Base-by-base conservation (phyloP, 2,888 invertebrate genomes). In the Synergus laeviventris region DNA sequence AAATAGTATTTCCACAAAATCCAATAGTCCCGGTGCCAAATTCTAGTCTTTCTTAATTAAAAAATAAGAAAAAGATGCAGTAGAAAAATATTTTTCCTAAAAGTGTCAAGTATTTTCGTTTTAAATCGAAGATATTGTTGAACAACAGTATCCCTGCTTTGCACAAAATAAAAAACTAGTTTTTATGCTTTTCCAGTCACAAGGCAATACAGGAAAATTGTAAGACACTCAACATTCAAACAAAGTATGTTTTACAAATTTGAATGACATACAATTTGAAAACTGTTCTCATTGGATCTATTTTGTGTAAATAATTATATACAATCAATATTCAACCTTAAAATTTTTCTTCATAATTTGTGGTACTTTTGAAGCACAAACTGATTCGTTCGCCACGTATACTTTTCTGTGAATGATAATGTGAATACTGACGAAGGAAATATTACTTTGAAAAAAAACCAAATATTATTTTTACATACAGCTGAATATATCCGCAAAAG, bases 191-290 rank as follows among this genome's bases (percentile, higher is more conserved):
- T 76, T 74, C 74, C n/a, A 76, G 31, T 1, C 64, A 49, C 77
- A 62, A 73, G 74, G 38, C 42, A 73, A 73, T 74, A 21, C n/a
- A 64, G 21, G 21, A 54, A 59, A 78, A 76, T 79, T 75, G 62
- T 60, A 76, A 59, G 12, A 61, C 16, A 73, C 74, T 73, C 60
- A 75, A 66, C 9, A 64, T 77, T 64, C 24, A 49, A 36, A 18
- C 9, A 9, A n/a, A 38, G n/a, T 2, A 8, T 16, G 9, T 18
- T 38, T 38, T 3, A 36, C n/a, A 14, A 16, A 16, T 36, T 36
- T 38, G 14, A 42, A 42, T 42, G 11, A 42, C 12, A 16, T 61
- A 31, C 8, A 31, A 31, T 61, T 61, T 5, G 16, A n/a, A 36
- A 38, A 59, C 11, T 31, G 21, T 21, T 18, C 11, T 59, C 9